Evolutionary conservation across 2,797 vertebrate genomes (phyloP).

Genomic region (Sciurus vulgaris): DNA sequence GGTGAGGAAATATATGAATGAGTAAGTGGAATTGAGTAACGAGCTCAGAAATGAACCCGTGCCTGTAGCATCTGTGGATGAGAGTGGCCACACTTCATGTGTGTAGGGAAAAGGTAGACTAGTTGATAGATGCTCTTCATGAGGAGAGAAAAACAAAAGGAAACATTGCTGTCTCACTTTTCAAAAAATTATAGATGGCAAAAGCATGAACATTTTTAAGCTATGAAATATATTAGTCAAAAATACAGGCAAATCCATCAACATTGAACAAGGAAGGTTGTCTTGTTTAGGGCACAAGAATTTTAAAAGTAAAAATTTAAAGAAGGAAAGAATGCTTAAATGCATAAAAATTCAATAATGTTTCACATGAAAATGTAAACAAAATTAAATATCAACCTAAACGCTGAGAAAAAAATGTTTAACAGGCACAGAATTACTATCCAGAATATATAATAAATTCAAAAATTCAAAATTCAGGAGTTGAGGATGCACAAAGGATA

Average conservation of each 20-base stretch:
- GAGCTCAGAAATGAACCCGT: neutral
- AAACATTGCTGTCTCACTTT: constrained; percentile 22
- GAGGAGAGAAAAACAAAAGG: neutral
- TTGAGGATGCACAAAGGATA: neutral
- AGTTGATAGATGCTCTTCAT: neutral
- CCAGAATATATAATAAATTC: neutral
- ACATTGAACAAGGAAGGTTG: neutral
- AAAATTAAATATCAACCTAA: constrained; percentile 31
- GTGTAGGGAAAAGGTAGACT: neutral
- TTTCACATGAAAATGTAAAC: neutral
- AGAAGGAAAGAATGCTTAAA: neutral
- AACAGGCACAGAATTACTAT: neutral
- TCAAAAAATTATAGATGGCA: constrained; percentile 37
- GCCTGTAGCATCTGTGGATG: neutral
- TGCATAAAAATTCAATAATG: constrained; percentile 8
- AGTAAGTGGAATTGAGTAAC: neutral
- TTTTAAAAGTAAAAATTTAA: constrained; percentile 43
- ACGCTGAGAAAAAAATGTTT: neutral
- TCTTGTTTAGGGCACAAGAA: constrained; percentile 16
- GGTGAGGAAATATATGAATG: neutral
- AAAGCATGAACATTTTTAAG: constrained; percentile 41
- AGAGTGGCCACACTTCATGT: neutral
- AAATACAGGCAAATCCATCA: neutral
- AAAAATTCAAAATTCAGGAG: constrained; percentile 15
- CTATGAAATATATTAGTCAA: neutral